Conservation (phyloP, 2,888 invertebrate species). For the Pediacus dermestoides region DNA sequence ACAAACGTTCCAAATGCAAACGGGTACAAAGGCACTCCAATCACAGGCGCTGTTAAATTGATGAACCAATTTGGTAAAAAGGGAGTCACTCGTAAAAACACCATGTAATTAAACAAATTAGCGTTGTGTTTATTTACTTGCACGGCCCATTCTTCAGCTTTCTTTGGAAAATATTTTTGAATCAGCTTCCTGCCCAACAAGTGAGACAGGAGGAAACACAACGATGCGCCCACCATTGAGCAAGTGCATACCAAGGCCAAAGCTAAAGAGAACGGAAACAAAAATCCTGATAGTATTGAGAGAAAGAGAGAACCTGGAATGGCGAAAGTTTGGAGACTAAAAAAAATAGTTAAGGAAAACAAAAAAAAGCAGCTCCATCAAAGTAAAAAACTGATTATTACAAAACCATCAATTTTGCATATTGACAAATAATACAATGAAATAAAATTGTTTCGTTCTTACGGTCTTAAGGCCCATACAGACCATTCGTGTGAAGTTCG, state of each 20-base stretch:
- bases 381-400: no score
- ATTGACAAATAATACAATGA: no score
- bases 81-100: slow-evolving; percentile 96
- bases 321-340: slow-evolving; percentile 96
- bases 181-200: slow-evolving; percentile 84
- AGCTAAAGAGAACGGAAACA: slow-evolving; percentile 91
- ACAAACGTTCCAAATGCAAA: slow-evolving; percentile 96
- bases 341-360: slow-evolving; percentile 34
- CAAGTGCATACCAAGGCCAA: slow-evolving; percentile 86
- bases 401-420: no score
- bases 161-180: slow-evolving; percentile 82
- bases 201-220: slow-evolving; percentile 92
- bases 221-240: slow-evolving; percentile 91
- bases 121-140: slow-evolving; percentile 82
- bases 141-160: slow-evolving; percentile 79
- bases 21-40: slow-evolving; percentile 88
- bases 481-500: no score
- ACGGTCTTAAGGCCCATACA: no score
- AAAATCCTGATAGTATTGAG: slow-evolving; percentile 93
- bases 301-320: slow-evolving; percentile 98
- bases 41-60: slow-evolving; percentile 92
- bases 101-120: slow-evolving; percentile 90
- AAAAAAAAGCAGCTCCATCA: no score
- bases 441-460: no score
- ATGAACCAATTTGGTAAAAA: slow-evolving; percentile 99